Evolutionary conservation across 2,888 invertebrate species (phyloP), one percentile per base, ranked within the genome.

Genomic region (Elegia similella): DNA sequence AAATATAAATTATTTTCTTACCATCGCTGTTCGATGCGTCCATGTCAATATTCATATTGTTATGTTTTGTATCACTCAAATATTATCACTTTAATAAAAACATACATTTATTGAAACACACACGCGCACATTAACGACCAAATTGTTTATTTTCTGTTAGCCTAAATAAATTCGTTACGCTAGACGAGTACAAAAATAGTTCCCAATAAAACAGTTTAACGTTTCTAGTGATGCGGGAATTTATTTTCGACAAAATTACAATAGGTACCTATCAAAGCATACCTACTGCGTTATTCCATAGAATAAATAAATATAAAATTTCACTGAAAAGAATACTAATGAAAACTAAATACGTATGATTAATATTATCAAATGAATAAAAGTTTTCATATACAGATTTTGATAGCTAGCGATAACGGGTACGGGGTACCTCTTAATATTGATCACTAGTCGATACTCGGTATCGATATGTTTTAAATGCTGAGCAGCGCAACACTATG

Each of bases 111-210:
- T 10, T 29, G 23, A 12, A 15, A 38, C 17, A 54, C 6, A 70
- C 62, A 60, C 67, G 64, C 63, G 65, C 66, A 69, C 67, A 67
- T 66, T 76, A 79, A 73, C 76, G 70, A 75, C 72, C 71, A 65
- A 67, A 68, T 70, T 82, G 75, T 84, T 86, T 84, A 74, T 81
- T 82, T 80, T 82, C 76, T 77, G 78, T 75, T 77, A 77, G 65
- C 66, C 59, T 72, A 75, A 72, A 76, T 78, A 76, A 76, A 80
- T 73, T 80, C 80, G 82, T 83, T 74, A 83, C 75, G 71, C 73
- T 76, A 73, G 63, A 69, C 59, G 62, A 62, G 65, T 75, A 79
- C 76, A 72, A 81, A 84, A 85, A 84, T 85, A 85, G 80, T 75
- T 69, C 70, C 70, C 72, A 75, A 75, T 75, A 75, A 73, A 78